Percentiles rank a stretch among this genome's conserved stretches.
Conservation (phyloP, 2,888 invertebrate genomes). For the Nomada fabriciana region DNA sequence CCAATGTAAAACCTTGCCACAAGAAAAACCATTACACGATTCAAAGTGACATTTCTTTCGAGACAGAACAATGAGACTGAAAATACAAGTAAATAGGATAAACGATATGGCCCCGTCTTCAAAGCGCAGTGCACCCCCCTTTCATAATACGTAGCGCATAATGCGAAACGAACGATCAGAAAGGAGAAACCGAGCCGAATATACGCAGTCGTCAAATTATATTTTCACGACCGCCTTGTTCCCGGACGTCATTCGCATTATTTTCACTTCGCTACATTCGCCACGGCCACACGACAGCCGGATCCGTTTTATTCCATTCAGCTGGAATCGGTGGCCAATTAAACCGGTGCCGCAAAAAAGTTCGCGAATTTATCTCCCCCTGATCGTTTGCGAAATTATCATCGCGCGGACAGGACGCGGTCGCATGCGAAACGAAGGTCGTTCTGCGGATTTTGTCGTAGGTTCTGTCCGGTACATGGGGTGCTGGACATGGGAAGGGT, state of each 20-base stretch:
- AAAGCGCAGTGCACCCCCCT: neutral
- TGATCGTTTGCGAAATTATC: constrained; percentile 31
- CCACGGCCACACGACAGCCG: constrained; percentile 5
- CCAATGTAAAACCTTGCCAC: no score
- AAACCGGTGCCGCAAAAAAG: constrained; percentile 27
- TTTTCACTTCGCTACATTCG: constrained; percentile 24
- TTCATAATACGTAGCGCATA: neutral
- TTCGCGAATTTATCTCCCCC: constrained; percentile 35
- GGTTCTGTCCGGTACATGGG: no score
- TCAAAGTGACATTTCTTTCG: no score
- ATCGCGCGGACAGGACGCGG: constrained; percentile 11
- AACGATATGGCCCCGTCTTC: neutral
- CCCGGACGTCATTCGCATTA: constrained; percentile 23
- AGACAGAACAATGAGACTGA: neutral
- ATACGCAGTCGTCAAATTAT: constrained; percentile 22
- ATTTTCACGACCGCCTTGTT: constrained; percentile 36
- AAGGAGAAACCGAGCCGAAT: constrained; percentile 6
- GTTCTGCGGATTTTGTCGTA: neutral
- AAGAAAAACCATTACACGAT: no score
- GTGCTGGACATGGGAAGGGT: no score
- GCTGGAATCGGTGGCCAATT: constrained; percentile 38
- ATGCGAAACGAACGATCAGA: constrained; percentile 1
- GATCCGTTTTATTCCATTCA: constrained; percentile 30
- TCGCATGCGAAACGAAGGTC: constrained; percentile 19
- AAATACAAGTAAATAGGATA: neutral